A percentile compares a stretch with the other conserved stretches of the same genome.
Conservation (phyloP, 1,140 invertebrate genomes). For the Aphelinus certus region DNA sequence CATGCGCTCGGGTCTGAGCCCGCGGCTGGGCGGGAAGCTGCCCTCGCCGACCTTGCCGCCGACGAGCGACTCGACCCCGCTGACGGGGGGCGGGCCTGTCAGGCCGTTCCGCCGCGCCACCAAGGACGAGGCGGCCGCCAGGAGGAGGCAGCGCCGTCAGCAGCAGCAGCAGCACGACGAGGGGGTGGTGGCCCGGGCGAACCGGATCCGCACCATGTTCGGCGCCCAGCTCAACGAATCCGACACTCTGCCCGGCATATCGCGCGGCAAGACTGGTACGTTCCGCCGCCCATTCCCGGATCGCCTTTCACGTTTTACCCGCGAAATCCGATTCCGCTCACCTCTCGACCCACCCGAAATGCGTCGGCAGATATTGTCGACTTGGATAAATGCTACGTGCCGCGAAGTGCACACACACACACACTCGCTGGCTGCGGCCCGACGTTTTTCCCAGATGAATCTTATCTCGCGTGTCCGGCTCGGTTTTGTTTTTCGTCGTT, state of each 20-base stretch:
- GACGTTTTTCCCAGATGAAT: too few species aligned
- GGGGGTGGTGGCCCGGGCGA: slow-evolving; percentile 59
- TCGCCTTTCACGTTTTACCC: not conserved
- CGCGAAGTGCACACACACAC: too few species aligned
- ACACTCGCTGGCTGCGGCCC: too few species aligned
- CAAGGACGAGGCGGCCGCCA: slow-evolving; percentile 22
- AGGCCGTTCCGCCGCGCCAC: slow-evolving; percentile 41
- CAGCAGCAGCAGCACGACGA: slow-evolving; percentile 53
- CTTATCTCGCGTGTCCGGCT: too few species aligned
- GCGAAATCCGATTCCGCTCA: too few species aligned
- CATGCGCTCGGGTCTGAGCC: slow-evolving; percentile 61
- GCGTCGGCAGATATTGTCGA: too few species aligned
- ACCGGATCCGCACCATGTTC: slow-evolving; percentile 62
- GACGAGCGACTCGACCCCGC: slow-evolving; percentile 19
- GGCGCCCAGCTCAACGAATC: slow-evolving; percentile 58
- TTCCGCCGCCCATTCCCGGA: not conserved
- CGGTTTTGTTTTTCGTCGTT: too few species aligned
- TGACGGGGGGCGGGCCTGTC: slow-evolving; percentile 36
- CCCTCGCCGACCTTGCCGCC: not conserved
- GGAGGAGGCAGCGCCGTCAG: slow-evolving; percentile 30
- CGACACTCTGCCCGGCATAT: slow-evolving; percentile 60
- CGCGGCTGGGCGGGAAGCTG: slow-evolving; percentile 37
- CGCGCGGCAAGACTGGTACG: slow-evolving; percentile 63
- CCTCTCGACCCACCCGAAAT: too few species aligned
- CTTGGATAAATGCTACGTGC: too few species aligned